A percentile compares a stretch with the other conserved stretches of the same genome.
These are phyloP conservation scores for Mythimna ferrago DNA, from an alignment of 2,888 invertebrate genomes.

Conservation along the genomic window DNA sequence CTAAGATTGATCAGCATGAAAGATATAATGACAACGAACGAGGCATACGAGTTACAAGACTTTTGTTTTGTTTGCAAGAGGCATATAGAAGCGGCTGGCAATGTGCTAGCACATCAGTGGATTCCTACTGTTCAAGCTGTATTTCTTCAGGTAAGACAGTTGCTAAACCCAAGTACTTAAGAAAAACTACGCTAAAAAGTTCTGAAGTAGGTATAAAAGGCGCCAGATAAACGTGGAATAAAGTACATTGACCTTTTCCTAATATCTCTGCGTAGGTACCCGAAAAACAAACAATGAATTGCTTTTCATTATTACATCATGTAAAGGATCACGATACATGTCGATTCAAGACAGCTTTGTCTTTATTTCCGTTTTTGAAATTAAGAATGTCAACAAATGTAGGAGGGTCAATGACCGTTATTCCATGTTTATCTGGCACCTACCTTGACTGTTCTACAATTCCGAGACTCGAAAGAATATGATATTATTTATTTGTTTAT, in stretches of 20 bases:
- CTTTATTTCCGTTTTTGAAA: too few relatives aligned
- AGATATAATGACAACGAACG: constrained; percentile 90
- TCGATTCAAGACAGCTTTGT: too few relatives aligned
- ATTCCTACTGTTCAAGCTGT: constrained; percentile 92
- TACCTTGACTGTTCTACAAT: background rate
- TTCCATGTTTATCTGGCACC: too few relatives aligned
- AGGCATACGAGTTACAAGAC: constrained; percentile 92
- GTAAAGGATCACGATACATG: too few relatives aligned
- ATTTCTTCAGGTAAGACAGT: constrained; percentile 89
- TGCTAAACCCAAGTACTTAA: background rate
- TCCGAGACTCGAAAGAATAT: too few relatives aligned
- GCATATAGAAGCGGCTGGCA: constrained; percentile 92
- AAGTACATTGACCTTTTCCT: too few relatives aligned
- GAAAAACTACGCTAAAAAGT: background rate
- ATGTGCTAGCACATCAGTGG: constrained; percentile 92
- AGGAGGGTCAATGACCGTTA: too few relatives aligned
- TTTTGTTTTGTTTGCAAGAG: constrained; percentile 90
- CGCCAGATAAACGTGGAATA: too few relatives aligned
- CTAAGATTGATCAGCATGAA: constrained; percentile 91
- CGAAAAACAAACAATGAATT: too few relatives aligned
- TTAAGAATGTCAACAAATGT: too few relatives aligned
- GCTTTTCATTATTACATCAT: too few relatives aligned
- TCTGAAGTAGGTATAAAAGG: background rate
- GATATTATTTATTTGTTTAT: background rate
- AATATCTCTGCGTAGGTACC: too few relatives aligned